Evolutionary conservation across 2,797 vertebrate species (phyloP).

Genomic region (Helostoma temminkii): DNA sequence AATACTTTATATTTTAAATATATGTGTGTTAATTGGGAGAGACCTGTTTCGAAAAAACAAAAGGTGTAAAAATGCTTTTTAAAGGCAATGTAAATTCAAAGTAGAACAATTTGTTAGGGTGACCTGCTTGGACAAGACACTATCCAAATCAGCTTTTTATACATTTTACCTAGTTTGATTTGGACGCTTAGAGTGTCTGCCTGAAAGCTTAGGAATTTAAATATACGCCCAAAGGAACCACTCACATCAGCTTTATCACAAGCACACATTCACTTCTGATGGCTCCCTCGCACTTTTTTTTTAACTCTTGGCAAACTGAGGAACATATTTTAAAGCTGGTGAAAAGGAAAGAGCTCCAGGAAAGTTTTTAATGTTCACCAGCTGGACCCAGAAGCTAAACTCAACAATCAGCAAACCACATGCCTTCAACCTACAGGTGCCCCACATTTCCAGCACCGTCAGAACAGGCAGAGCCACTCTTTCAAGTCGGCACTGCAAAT

Average conservation of each 20-base stretch:
- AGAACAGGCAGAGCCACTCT: conserved; percentile 33
- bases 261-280: not conserved
- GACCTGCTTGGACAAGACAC: not conserved
- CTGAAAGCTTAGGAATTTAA: conserved; percentile 1
- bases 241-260: conserved; percentile 1
- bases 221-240: not conserved
- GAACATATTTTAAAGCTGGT: conserved; percentile 30
- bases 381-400: conserved; percentile 50
- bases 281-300: conserved; percentile 12
- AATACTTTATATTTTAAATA: no score
- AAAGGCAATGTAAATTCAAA: not conserved
- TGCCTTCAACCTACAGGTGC: conserved; percentile 49
- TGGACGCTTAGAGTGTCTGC: not conserved
- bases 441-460: conserved; percentile 48
- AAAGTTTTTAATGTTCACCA: conserved; percentile 56
- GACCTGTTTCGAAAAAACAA: no score
- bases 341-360: conserved; percentile 29
- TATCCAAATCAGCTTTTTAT: not conserved
- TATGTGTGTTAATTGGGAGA: no score
- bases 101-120: conserved; percentile 1
- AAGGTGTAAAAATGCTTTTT: no score
- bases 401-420: conserved; percentile 48
- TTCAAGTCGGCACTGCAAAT: conserved; percentile 52
- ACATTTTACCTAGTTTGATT: not conserved
- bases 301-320: conserved; percentile 4